A percentile compares a stretch with the other conserved stretches of the same genome.
Conservation (phyloP, 2,113 vertebrate genomes). For the Phrynosoma blainvillii region DNA sequence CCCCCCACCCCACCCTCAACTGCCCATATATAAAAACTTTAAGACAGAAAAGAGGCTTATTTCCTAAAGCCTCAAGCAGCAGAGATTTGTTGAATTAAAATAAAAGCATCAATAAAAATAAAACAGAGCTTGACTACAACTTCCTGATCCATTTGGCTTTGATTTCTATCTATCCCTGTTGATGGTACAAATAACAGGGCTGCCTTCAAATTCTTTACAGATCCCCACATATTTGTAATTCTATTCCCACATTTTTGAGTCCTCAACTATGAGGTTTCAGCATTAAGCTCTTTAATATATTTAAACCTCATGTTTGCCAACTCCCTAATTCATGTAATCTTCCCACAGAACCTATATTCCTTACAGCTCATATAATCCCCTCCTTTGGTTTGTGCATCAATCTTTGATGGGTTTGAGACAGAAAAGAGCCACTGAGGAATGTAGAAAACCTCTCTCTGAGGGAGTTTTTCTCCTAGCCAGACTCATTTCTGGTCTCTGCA, state of each 20-base stretch:
- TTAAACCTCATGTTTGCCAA: neutral
- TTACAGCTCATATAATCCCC: neutral
- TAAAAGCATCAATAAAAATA: constrained; percentile 23
- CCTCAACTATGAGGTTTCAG: neutral
- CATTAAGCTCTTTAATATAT: neutral
- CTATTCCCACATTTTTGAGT: neutral
- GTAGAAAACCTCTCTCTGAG: neutral
- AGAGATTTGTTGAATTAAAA: constrained; percentile 11
- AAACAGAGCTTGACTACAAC: neutral
- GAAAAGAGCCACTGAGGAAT: neutral
- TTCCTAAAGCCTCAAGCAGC: neutral
- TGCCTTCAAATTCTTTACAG: neutral
- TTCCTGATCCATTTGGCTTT: neutral
- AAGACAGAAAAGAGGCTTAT: constrained; percentile 20
- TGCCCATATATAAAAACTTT: neutral
- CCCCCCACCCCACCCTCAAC: neutral
- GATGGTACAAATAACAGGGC: neutral
- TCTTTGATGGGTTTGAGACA: neutral
- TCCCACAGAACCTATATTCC: neutral
- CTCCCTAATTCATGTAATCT: constrained; percentile 5
- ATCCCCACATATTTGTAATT: constrained; percentile 13
- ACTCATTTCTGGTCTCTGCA: neutral
- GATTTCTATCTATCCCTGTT: neutral
- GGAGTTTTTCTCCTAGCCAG: neutral
- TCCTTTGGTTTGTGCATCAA: neutral